Base-by-base conservation (phyloP, 1,140 invertebrate genomes). In the Cydia fagiglandana region DNA sequence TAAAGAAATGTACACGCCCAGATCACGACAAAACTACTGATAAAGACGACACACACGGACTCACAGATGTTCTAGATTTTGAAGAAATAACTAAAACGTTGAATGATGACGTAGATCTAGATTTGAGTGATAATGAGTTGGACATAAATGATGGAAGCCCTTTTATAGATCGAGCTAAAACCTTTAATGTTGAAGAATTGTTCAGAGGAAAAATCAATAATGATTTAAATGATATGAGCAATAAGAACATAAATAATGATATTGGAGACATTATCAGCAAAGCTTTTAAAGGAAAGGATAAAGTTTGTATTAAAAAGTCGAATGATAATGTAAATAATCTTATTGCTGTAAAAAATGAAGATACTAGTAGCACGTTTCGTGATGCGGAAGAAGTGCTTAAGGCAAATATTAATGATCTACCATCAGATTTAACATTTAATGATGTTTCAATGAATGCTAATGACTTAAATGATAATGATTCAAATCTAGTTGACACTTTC, bases 401-500 rank as follows among this genome's bases (percentile, higher is more conserved):
- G 6, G 17, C 56, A 17, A 56, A 56, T 24, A 61, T 70, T 9
- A 70, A 70, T 24, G 34, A 70, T 70, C 24, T 70, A 13, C 38
- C 66, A 28, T 1, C 30, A 17, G 66, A 70, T 70, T 17, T 45
- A 6, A 45, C 30, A 15, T 70, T 41, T 15, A 70, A 38, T 70
- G 66, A 70, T 38, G 38, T 20, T 70, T 70, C 66, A 9, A 70
- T 70, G 9, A 70, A 41, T n/a, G 24, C 64, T 17, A 70, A 70
- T 38, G 34, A 70, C 20, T 7, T 70, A 10, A 41, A 70, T 13
- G 66, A 70, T 10, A 70, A 41, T 38, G 66, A 70, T 70, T 68
- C 64, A 7, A 70, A 70, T 70, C n/a, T 70, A 70, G 66, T 70
- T n/a, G 66, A 70, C 9, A 41, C 66, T n/a, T 70, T 70, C 34